Conservation (phyloP, 1,140 invertebrate genomes). For the Lineus longissimus region DNA sequence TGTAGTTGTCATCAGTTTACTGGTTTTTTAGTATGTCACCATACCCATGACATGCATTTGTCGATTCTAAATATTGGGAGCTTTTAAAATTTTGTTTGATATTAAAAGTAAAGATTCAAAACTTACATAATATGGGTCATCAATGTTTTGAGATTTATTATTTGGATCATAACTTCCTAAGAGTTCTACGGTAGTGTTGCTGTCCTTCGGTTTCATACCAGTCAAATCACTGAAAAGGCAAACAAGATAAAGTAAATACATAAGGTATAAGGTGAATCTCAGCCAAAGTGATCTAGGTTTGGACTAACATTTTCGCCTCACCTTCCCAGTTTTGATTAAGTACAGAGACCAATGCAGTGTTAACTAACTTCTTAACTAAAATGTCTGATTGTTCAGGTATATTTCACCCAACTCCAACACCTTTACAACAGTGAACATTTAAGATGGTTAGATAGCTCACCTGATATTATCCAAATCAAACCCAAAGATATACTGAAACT, state of each 20-base stretch:
- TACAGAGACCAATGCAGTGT: too few species aligned
- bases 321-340: too few species aligned
- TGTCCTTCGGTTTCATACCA: slow-evolving; percentile 31
- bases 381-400: too few species aligned
- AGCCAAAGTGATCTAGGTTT: too few species aligned
- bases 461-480: slow-evolving; percentile 81
- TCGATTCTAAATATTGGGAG: not conserved
- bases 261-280: not conserved
- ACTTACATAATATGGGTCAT: slow-evolving; percentile 80
- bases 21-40: too few species aligned
- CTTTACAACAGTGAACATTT: too few species aligned
- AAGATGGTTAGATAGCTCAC: too few species aligned
- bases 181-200: slow-evolving; percentile 68
- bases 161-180: slow-evolving; percentile 77
- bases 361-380: too few species aligned
- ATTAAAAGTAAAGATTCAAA: not conserved
- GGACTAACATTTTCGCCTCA: too few species aligned
- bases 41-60: not conserved
- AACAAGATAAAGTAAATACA: slow-evolving; percentile 1
- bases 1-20: too few species aligned
- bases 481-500: slow-evolving; percentile 81
- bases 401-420: too few species aligned
- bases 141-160: slow-evolving; percentile 67
- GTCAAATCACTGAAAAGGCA: slow-evolving; percentile 26
- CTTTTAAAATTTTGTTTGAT: not conserved